Percentiles rank a stretch among this genome's conserved stretches.
Conservation (phyloP, 2,797 vertebrate species). For the Luscinia megarhynchos region DNA sequence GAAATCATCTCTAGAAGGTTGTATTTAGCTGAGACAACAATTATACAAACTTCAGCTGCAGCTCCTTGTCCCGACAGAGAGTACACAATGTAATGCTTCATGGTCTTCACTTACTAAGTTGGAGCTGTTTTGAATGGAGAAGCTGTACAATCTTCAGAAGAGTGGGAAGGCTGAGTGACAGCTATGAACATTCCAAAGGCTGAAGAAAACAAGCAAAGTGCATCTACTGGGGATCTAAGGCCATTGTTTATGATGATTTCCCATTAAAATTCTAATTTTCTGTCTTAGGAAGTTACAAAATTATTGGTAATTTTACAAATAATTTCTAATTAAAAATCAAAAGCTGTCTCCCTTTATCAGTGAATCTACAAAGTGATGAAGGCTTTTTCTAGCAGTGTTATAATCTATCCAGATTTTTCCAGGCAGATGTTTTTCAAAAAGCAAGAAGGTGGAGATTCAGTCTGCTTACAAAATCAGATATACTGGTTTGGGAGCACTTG, state of each 20-base stretch:
- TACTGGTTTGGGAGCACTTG: not conserved
- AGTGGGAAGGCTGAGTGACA: not conserved
- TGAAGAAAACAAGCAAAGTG: not conserved
- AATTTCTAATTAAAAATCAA: not conserved
- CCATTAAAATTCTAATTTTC: not conserved
- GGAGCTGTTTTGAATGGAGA: not conserved
- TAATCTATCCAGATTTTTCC: not conserved
- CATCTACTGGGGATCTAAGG: not conserved
- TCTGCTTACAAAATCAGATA: not conserved
- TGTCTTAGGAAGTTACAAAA: not conserved
- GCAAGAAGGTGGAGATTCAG: fast-evolving
- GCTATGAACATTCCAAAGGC: not conserved
- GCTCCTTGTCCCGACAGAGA: not conserved
- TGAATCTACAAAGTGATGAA: not conserved
- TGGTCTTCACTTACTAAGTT: not conserved
- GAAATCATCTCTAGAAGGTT: not conserved
- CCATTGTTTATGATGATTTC: not conserved
- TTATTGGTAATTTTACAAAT: not conserved
- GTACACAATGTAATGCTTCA: not conserved
- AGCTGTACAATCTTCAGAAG: not conserved
- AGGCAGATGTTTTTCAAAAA: not conserved
- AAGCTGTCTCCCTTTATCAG: not conserved
- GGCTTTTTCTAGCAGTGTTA: not conserved
- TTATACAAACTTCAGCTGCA: not conserved
- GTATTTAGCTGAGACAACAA: not conserved